Evolutionary conservation across 2,888 invertebrate species (phyloP).

Genomic region (Caenorhabditis imperialis): DNA sequence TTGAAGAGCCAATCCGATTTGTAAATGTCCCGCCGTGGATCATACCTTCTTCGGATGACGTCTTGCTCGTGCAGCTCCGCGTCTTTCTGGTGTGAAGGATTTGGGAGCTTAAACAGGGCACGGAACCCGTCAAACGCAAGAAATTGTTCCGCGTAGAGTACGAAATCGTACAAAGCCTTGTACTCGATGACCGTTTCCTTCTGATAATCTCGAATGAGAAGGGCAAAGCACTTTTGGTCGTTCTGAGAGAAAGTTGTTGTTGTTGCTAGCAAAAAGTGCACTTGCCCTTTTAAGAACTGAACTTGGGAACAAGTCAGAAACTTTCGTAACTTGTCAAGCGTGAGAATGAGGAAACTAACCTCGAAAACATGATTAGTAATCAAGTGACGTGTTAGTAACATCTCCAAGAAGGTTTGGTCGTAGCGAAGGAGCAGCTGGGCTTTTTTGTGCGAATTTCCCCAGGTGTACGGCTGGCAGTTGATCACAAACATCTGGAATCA

Average conservation of each 20-base stretch:
- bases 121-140: slow-evolving; percentile 21
- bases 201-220: slow-evolving; percentile 1
- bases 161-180: slow-evolving; percentile 9
- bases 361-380: slow-evolving; percentile 13
- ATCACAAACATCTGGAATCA: slow-evolving; percentile 22
- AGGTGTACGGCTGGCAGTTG: slow-evolving; percentile 21
- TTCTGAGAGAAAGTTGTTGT: too few species aligned
- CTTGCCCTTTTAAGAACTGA: too few species aligned
- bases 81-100: too few species aligned
- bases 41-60: too few species aligned
- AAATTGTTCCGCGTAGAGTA: not conserved
- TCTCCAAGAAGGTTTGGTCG: slow-evolving; percentile 1
- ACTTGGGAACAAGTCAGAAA: too few species aligned
- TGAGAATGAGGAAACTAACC: not conserved
- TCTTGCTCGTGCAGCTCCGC: too few species aligned
- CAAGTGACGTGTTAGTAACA: not conserved
- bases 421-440: slow-evolving; percentile 1
- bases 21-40: too few species aligned
- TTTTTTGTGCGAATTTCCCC: not conserved
- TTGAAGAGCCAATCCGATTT: too few species aligned
- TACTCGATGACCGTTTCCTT: slow-evolving; percentile 3
- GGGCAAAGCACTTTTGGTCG: slow-evolving; percentile 5
- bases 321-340: too few species aligned
- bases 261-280: too few species aligned
- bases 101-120: not conserved